phyloP scores from a whole-genome alignment of 2,888 invertebrate genomes.

The Melinopterus prodromus region DNA sequence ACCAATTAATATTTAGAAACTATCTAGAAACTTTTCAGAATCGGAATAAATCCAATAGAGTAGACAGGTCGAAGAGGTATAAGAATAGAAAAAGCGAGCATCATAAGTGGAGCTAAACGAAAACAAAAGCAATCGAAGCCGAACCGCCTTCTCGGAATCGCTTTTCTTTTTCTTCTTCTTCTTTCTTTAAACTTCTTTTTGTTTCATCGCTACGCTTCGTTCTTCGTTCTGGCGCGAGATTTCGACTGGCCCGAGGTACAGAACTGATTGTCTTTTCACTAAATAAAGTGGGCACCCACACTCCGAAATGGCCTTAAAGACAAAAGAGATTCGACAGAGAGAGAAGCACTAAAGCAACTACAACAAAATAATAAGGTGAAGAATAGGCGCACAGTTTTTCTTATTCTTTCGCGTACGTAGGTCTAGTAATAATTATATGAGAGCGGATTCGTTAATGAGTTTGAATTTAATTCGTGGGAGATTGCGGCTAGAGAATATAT shows the following conservation, averaged over 20 bases:
- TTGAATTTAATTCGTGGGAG: not conserved
- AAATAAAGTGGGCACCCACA: slow-evolving; percentile 37
- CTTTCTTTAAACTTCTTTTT: slow-evolving; percentile 44
- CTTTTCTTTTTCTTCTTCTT: slow-evolving; percentile 29
- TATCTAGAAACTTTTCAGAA: not conserved
- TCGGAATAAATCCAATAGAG: not conserved
- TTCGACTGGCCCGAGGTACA: slow-evolving; percentile 27
- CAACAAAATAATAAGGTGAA: slow-evolving; percentile 6
- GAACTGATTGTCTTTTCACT: slow-evolving; percentile 38
- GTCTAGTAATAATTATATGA: not conserved
- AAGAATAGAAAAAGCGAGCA: slow-evolving; percentile 30
- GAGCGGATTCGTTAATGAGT: not conserved
- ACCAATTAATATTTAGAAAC: not conserved
- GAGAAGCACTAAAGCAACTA: slow-evolving; percentile 31
- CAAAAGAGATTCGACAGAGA: slow-evolving; percentile 8
- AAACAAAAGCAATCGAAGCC: slow-evolving; percentile 33
- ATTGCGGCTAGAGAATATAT: no score
- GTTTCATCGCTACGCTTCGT: slow-evolving; percentile 33
- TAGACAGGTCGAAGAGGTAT: not conserved
- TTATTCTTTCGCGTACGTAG: not conserved
- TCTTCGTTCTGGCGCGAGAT: not conserved
- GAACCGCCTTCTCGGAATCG: slow-evolving; percentile 40
- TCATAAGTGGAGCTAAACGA: slow-evolving; percentile 34
- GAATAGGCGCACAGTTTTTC: not conserved
- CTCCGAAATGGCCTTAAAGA: slow-evolving; percentile 23